A percentile compares a stretch with the other conserved stretches of the same genome.
These are phyloP conservation scores for Epinotia brunnichana DNA, from an alignment of 2,888 invertebrate genomes.

Conservation along the genomic window DNA sequence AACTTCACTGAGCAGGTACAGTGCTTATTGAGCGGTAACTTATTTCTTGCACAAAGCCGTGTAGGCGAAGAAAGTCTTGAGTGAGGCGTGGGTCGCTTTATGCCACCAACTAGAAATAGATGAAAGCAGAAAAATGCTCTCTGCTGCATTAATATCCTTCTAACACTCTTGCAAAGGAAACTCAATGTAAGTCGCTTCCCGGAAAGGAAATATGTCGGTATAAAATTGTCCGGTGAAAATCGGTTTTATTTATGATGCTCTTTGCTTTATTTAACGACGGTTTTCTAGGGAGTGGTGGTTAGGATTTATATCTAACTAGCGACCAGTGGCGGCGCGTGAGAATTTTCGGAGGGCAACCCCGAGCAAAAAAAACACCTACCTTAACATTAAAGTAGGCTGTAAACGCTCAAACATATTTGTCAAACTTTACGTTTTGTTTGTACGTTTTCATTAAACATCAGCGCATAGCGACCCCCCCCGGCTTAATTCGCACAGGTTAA, in stretches of 20 bases:
- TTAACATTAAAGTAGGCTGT: no score
- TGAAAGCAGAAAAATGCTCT: constrained; percentile 12
- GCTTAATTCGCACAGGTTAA: no score
- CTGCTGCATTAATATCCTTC: constrained; percentile 13
- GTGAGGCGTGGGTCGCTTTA: constrained; percentile 34
- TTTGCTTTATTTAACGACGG: background rate
- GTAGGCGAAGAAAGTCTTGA: constrained; percentile 38
- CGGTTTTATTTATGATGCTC: background rate
- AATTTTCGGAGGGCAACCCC: no score
- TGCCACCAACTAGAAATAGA: constrained; percentile 24
- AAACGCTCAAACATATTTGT: no score
- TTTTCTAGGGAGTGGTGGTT: constrained; percentile 5
- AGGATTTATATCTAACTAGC: constrained; percentile 14
- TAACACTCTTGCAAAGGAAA: constrained; percentile 16
- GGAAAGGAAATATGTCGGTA: constrained; percentile 1
- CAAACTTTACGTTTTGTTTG: no score
- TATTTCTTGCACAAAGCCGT: constrained; percentile 32
- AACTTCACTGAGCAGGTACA: constrained; percentile 29
- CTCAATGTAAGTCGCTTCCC: constrained; percentile 14
- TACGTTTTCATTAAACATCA: no score
- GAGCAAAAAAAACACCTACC: no score
- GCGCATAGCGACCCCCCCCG: no score
- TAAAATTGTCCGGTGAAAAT: background rate
- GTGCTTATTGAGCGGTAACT: constrained; percentile 24
- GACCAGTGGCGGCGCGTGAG: no score